Percentiles rank a stretch among this genome's conserved stretches.
Evolutionary conservation across 2,797 vertebrate genomes (phyloP).

Genomic region (Schizopygopsis pylzovi): DNA sequence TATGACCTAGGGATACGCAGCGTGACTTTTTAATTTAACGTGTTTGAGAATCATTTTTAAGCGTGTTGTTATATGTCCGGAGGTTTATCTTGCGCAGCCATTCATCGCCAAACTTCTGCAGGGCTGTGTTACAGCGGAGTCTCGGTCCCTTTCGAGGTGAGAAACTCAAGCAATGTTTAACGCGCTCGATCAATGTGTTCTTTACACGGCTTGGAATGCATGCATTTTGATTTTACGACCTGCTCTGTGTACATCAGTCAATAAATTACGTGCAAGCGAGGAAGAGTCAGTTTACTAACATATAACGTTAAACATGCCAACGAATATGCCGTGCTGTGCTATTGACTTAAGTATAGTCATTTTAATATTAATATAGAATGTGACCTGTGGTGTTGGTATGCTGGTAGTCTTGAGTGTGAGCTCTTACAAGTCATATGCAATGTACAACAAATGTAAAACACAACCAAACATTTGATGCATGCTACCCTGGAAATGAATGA

Average conservation of each 20-base stretch:
- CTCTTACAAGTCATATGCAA: background rate
- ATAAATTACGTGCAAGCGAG: background rate
- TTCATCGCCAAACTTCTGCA: constrained; percentile 37
- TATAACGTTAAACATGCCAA: background rate
- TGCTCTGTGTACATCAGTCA: background rate
- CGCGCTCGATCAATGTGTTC: background rate
- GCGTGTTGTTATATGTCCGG: constrained; percentile 22
- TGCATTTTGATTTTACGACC: background rate
- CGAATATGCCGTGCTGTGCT: background rate
- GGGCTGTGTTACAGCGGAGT: constrained; percentile 36
- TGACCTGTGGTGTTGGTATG: background rate
- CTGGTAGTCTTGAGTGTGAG: background rate
- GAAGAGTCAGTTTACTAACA: background rate
- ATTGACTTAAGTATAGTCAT: background rate
- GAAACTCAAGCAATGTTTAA: constrained; percentile 28
- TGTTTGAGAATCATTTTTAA: constrained; percentile 6
- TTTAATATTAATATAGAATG: background rate
- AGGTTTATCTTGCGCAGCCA: constrained; percentile 19
- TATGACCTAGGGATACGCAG: background rate
- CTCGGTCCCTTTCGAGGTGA: constrained; percentile 46
- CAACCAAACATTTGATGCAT: background rate
- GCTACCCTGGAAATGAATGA: background rate
- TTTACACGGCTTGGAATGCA: background rate
- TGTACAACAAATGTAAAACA: background rate
- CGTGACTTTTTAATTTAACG: background rate